Percentiles rank a stretch among this genome's conserved stretches.
phyloP scores from a whole-genome alignment of 2,113 vertebrate genomes.

The Lophochroa leadbeateri region DNA sequence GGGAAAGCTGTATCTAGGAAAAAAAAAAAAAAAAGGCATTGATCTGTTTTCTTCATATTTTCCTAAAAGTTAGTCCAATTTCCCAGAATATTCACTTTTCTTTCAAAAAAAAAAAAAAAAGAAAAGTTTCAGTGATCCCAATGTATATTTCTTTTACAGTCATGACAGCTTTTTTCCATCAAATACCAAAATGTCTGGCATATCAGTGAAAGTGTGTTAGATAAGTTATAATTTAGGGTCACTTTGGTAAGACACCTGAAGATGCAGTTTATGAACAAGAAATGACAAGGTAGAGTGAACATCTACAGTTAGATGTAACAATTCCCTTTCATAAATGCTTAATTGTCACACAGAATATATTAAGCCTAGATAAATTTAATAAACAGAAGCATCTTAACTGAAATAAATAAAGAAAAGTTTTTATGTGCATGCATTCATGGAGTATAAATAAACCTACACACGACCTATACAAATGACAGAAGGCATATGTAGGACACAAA shows the following conservation, averaged over 20 bases:
- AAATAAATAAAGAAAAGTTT: neutral
- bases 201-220: neutral
- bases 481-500: neutral
- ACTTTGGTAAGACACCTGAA: neutral
- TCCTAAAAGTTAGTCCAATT: neutral
- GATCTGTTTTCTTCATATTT: neutral
- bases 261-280: neutral
- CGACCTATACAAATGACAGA: neutral
- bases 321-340: neutral
- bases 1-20: neutral
- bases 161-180: neutral
- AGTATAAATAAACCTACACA: neutral
- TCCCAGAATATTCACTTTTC: neutral
- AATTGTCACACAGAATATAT: neutral
- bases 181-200: neutral
- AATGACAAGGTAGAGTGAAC: neutral
- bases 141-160: neutral
- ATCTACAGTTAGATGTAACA: neutral
- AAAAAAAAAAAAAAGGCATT: neutral
- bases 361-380: neutral
- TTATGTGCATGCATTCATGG: neutral
- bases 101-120: neutral
- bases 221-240: neutral
- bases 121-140: neutral
- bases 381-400: neutral